These are phyloP conservation scores for Arenicola marina DNA, from an alignment of 2,888 invertebrate genomes.

Conservation along the genomic window DNA sequence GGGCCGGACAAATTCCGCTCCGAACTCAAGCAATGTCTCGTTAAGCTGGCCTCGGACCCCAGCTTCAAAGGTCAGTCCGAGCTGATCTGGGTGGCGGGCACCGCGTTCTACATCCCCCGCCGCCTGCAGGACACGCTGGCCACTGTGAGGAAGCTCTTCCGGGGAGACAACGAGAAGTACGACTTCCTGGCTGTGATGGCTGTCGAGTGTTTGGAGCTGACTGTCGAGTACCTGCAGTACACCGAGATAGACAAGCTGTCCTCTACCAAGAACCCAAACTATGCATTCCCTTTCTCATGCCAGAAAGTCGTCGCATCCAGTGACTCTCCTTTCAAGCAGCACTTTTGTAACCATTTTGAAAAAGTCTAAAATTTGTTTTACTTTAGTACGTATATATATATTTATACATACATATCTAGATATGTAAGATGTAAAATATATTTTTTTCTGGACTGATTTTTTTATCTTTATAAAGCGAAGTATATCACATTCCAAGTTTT, in stretches of 20 bases:
- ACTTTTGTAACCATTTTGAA: not conserved
- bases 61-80: slow-evolving; percentile 6
- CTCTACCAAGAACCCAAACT: not conserved
- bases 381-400: not conserved
- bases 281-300: not conserved
- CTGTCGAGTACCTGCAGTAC: slow-evolving; percentile 20
- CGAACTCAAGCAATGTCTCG: slow-evolving; percentile 20
- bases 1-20: not conserved
- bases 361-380: not conserved
- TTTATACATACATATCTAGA: not conserved
- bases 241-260: slow-evolving; percentile 1
- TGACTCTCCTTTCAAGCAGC: not conserved
- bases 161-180: slow-evolving; percentile 5
- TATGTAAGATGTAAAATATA: no score
- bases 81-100: slow-evolving; percentile 20
- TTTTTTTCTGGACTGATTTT: no score
- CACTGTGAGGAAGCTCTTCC: slow-evolving; percentile 8
- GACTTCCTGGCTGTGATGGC: slow-evolving; percentile 21
- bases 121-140: slow-evolving; percentile 9
- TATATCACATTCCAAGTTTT: no score
- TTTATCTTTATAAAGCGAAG: no score
- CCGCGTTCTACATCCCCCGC: slow-evolving; percentile 16
- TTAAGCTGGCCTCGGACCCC: slow-evolving; percentile 18
- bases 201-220: slow-evolving; percentile 24
- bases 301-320: not conserved